Evolutionary conservation across 2,113 vertebrate species (phyloP).

Genomic region (Meriones unguiculatus): DNA sequence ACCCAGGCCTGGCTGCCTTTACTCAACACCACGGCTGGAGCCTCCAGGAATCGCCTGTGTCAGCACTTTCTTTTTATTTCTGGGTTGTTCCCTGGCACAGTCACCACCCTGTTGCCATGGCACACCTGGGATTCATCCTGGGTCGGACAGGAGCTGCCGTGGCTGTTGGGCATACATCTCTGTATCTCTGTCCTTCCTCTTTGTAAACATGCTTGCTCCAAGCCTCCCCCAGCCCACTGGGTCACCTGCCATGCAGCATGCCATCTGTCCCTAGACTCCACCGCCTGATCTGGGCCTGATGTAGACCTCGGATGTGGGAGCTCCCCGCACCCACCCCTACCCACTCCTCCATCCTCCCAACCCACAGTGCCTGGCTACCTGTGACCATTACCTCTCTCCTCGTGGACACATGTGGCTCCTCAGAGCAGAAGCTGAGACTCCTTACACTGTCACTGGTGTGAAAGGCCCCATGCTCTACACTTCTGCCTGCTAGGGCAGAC

Average conservation of each 20-base stretch:
- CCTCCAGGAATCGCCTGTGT: fast-evolving
- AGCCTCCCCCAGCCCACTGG: too few relatives aligned
- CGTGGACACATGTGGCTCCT: fast-evolving
- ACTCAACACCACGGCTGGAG: background rate
- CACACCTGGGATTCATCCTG: background rate
- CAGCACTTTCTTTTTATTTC: background rate
- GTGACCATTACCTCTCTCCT: background rate
- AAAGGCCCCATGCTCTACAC: background rate
- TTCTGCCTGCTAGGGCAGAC: background rate
- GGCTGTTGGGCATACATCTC: background rate
- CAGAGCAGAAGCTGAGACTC: background rate
- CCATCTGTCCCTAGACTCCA: background rate
- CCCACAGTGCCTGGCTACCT: background rate
- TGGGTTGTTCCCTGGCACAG: background rate
- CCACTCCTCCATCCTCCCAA: background rate
- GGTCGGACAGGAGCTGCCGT: background rate
- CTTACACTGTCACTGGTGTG: too few relatives aligned
- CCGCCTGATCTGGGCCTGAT: background rate
- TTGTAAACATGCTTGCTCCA: background rate
- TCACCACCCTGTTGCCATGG: background rate
- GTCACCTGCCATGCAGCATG: fast-evolving
- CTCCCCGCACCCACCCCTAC: background rate
- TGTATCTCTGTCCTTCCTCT: background rate
- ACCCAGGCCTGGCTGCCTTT: background rate
- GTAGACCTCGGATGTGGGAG: background rate